Evolutionary conservation across 2,797 vertebrate species (phyloP).

Genomic region (Thripadectes ignobilis): DNA sequence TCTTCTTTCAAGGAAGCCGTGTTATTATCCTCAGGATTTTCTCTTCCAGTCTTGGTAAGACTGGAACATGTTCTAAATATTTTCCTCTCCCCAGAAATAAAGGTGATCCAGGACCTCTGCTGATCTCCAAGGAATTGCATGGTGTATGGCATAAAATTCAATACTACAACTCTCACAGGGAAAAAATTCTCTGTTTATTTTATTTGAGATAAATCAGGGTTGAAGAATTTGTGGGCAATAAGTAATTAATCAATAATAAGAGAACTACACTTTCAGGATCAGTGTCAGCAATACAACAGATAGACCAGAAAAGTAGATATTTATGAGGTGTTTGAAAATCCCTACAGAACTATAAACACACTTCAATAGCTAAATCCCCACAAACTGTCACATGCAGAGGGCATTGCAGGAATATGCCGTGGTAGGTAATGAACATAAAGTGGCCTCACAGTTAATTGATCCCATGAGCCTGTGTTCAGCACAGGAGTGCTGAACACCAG

Average conservation of each 20-base stretch:
- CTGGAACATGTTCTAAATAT: neutral
- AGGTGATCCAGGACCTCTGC: neutral
- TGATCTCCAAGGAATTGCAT: neutral
- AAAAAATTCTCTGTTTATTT: neutral
- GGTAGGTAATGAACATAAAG: neutral
- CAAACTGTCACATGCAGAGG: neutral
- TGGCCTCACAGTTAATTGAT: neutral
- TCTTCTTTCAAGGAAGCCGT: too few species aligned
- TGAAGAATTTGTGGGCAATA: neutral
- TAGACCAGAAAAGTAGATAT: neutral
- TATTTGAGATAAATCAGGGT: neutral
- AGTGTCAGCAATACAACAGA: neutral
- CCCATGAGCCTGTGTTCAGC: neutral
- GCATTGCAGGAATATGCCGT: neutral
- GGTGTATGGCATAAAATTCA: neutral
- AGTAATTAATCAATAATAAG: neutral
- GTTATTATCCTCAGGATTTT: too few species aligned
- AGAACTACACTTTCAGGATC: neutral
- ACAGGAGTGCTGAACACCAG: neutral
- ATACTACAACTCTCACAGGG: rapidly evolving
- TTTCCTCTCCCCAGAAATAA: neutral
- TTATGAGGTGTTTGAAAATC: neutral
- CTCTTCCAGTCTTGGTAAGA: too few species aligned
- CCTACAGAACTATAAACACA: neutral
- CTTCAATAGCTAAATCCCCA: neutral